phyloP scores from a whole-genome alignment of 1,140 invertebrate species.

The Megalonaias nervosa region DNA sequence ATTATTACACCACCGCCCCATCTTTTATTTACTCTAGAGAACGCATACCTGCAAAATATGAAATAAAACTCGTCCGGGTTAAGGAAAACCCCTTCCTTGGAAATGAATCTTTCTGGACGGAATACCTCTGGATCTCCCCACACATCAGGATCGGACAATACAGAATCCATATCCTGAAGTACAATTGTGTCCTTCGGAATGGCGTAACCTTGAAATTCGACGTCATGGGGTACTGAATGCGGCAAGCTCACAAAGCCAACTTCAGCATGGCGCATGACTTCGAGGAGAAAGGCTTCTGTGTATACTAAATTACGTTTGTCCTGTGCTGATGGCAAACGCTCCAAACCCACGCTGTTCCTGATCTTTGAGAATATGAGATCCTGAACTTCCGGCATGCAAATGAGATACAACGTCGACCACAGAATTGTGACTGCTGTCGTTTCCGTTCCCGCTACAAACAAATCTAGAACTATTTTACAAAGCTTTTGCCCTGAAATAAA shows the following conservation, averaged over 20 bases:
- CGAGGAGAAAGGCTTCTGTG: slow-evolving; percentile 32
- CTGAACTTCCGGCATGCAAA: slow-evolving; percentile 81
- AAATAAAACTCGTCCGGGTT: slow-evolving; percentile 38
- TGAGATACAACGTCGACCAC: slow-evolving; percentile 86
- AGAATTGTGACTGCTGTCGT: too few species aligned
- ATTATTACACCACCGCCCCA: too few species aligned
- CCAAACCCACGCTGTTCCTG: slow-evolving; percentile 70
- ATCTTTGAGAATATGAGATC: slow-evolving; percentile 87
- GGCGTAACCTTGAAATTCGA: slow-evolving; percentile 54
- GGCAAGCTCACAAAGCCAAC: slow-evolving; percentile 54
- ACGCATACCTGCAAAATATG: slow-evolving; percentile 38
- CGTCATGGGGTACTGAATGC: slow-evolving; percentile 26
- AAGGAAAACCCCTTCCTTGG: slow-evolving; percentile 33
- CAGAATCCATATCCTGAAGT: slow-evolving; percentile 54
- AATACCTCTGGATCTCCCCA: slow-evolving; percentile 82
- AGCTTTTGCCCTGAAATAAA: too few species aligned
- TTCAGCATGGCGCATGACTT: slow-evolving; percentile 47
- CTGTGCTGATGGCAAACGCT: slow-evolving; percentile 5
- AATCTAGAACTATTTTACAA: too few species aligned
- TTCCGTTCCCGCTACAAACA: too few species aligned
- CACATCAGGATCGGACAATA: slow-evolving; percentile 50
- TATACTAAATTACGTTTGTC: slow-evolving; percentile 15
- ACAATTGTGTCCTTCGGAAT: slow-evolving; percentile 59
- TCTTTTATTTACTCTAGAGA: neutral
- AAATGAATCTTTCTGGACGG: slow-evolving; percentile 76